phyloP scores from a whole-genome alignment of 2,797 vertebrate species.

The Melanitta fusca region DNA sequence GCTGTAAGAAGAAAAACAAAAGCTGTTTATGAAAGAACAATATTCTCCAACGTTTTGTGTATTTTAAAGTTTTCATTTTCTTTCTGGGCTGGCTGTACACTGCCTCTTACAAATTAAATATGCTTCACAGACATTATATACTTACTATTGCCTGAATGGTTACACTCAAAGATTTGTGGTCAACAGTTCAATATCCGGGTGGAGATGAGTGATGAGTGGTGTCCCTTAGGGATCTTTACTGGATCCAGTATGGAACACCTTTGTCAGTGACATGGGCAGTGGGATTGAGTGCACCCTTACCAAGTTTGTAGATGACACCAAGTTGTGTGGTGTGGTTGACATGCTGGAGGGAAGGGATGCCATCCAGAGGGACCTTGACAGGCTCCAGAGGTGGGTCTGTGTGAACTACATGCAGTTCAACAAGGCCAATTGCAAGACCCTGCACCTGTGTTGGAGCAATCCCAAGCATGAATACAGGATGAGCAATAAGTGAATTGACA shows the following conservation, averaged over 20 bases:
- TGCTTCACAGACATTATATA: background rate
- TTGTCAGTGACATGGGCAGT: background rate
- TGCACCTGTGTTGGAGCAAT: background rate
- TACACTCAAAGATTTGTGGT: background rate
- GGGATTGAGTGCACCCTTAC: background rate
- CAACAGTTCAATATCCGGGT: background rate
- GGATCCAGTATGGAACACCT: background rate
- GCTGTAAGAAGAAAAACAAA: background rate
- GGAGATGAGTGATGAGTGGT: background rate
- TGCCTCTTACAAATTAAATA: background rate
- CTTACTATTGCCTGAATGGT: background rate
- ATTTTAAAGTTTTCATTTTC: background rate
- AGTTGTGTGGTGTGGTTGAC: background rate
- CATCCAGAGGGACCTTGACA: background rate
- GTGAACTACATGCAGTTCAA: background rate
- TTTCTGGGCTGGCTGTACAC: background rate
- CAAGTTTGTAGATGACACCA: background rate
- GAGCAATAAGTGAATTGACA: too few relatives aligned
- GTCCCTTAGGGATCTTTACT: background rate
- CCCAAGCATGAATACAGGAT: too few relatives aligned
- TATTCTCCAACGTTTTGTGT: background rate
- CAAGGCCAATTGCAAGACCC: background rate
- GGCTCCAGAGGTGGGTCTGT: background rate
- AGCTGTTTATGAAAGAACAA: background rate
- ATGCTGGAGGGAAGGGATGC: background rate